These are phyloP conservation scores for Falco biarmicus DNA, from an alignment of 2,797 vertebrate species.

Conservation along the genomic window DNA sequence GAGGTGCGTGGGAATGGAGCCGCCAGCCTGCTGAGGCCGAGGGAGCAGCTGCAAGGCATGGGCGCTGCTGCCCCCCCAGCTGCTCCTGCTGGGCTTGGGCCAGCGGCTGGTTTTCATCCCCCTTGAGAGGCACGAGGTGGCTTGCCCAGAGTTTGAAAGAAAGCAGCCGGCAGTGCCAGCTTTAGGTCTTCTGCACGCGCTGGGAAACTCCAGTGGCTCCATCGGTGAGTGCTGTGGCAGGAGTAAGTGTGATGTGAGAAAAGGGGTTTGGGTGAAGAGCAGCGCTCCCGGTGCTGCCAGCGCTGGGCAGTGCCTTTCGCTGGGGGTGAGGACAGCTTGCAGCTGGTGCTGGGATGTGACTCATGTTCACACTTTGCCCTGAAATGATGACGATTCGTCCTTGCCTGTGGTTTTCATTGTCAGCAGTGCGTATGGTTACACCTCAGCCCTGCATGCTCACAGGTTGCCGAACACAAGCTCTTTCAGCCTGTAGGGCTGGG, in stretches of 20 bases:
- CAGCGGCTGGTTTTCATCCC: background rate
- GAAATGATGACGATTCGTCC: background rate
- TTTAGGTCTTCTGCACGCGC: background rate
- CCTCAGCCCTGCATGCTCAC: background rate
- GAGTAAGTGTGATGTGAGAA: background rate
- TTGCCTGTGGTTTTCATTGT: background rate
- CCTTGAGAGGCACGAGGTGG: background rate
- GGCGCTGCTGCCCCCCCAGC: background rate
- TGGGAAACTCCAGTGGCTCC: background rate
- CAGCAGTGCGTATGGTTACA: background rate
- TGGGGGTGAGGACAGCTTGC: background rate
- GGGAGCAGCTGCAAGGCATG: accelerated
- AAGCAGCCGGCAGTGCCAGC: background rate
- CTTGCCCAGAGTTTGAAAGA: background rate
- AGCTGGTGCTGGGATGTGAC: background rate
- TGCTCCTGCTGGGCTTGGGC: background rate
- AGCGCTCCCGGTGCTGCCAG: background rate
- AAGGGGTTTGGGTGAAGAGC: background rate
- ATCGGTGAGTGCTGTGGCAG: background rate
- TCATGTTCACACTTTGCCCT: background rate
- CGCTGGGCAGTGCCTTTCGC: background rate
- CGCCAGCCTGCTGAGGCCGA: background rate
- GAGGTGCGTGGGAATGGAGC: background rate
- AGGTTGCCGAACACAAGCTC: background rate
- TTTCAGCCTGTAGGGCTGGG: accelerated